Evolutionary conservation across 1,140 invertebrate species (phyloP).

Genomic region (Drosophila neocordata): DNA sequence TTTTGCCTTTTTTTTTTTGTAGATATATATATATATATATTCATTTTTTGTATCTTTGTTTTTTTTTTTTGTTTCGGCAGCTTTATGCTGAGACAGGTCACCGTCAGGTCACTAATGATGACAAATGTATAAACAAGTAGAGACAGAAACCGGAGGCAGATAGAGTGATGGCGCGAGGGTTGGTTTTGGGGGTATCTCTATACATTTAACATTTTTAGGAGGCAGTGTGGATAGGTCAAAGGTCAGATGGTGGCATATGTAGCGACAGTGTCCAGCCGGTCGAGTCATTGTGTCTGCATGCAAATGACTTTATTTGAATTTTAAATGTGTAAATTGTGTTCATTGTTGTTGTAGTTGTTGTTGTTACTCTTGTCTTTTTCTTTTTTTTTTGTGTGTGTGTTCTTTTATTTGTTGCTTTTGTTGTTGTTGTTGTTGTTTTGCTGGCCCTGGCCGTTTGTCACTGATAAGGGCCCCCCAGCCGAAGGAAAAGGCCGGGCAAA

Average conservation of each 20-base stretch:
- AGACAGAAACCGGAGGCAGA: conserved; percentile 33
- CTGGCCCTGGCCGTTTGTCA: conserved; percentile 70
- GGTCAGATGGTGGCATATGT: conserved; percentile 72
- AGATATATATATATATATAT: conserved; percentile 1
- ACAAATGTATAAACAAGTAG: conserved; percentile 58
- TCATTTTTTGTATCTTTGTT: conserved; percentile 24
- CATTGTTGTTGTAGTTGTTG: conserved; percentile 41
- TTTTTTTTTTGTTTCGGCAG: conserved; percentile 17
- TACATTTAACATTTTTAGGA: no score
- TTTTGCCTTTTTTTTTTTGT: conserved; percentile 27
- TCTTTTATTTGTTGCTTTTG: neutral
- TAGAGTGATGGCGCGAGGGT: no score
- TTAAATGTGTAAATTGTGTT: conserved; percentile 80
- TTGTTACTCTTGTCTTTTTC: conserved; percentile 3
- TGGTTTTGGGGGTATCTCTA: no score
- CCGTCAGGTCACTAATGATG: conserved; percentile 66
- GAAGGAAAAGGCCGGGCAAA: conserved; percentile 55
- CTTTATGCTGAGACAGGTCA: conserved; percentile 27
- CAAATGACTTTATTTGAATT: conserved; percentile 81
- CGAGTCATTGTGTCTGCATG: conserved; percentile 74
- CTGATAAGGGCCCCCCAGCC: conserved; percentile 61
- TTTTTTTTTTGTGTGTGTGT: conserved; percentile 14
- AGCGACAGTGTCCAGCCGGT: conserved; percentile 53
- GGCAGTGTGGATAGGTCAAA: conserved; percentile 50
- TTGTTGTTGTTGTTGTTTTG: conserved; percentile 23